Evolutionary conservation across 2,113 vertebrate genomes (phyloP), one percentile per base, ranked within the genome.

Genomic region (Lasiurus borealis): DNA sequence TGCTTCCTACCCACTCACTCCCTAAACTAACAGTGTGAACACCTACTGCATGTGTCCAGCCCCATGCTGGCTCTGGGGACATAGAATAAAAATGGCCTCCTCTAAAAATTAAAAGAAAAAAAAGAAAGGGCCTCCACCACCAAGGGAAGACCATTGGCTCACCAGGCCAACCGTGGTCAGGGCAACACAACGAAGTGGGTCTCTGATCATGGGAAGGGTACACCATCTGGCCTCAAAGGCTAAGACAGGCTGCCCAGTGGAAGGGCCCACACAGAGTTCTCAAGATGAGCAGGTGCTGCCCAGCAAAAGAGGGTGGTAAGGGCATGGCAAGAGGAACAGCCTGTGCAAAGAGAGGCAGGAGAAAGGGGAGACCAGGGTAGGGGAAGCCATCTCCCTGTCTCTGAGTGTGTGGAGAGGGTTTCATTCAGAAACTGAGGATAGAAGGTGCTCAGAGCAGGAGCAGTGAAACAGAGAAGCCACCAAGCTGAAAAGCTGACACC

Each of bases 31-130:
- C 7, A 13, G 8, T 21, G 57, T 48, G 34, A 25, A 23, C 16
- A 36, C 34, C 7, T 1, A 23, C 54, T 40, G 8, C 31, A 27
- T 0, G 0, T 4, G 5, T 14, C 64, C 64, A 57, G n/a, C 12
- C 12, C 62, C 25, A 6, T 0, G 64, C 46, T 36, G 75, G 23
- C 78, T 46, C 59, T 29, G 29, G 18, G 31, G 62, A 48, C 12
- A 13, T 6, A 48, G 29, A 69, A 29, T 57, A 23, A 57, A 29
- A 27, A 59, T 7, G 36, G 13, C 62, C 31, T 36, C 18, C 31
- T 59, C 31, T 84, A 46, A 57, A 50, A 50, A 50, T 50, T 50
- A 57, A 57, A 57, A 21, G 19, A 54, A 21, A 57, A 57, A 21
- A 54, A 54, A 21, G 34, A 15, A 19, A 46, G 5, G 36, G 13